Evolutionary conservation across 1,140 invertebrate species (phyloP), one percentile per base, ranked within the genome.

Genomic region (Anastrepha ludens): DNA sequence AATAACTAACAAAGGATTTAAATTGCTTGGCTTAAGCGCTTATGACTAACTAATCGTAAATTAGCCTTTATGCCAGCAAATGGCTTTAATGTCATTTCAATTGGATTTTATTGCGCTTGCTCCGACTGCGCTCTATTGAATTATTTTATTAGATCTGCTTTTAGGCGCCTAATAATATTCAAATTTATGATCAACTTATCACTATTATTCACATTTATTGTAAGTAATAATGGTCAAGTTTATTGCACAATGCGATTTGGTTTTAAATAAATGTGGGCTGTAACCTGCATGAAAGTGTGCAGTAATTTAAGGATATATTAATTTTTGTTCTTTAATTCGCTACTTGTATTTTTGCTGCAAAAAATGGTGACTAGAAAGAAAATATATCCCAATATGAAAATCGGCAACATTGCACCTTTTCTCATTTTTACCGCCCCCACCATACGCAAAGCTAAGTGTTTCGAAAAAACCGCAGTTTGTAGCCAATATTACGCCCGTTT

Each of bases 41-140:
- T 15, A 7, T 17, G 39, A 47, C 15, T 17, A 59, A 41, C 85
- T 62, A 64, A 60, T 86, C 85, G 85, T 62, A 60, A 64, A 86
- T 86, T 86, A 86, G 58, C 17, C 13, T 62, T 64, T 64, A 86
- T 62, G 85, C 58, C 85, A n/a, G 58, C 50, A 64, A 86, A 59
- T 41, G 39, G 85, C 15, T 86, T 64, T 86, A 64, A 86, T 86
- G 58, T 86, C 58, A 62, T 86, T 86, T 86, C 58, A 20, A 62
- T 86, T 86, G 58, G 85, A 39, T 86, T 60, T 86, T 86, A 64
- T 86, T 86, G 11, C 20, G 39, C 60, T 86, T 15, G 78, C 39
- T 41, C 50, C 7, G 15, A 44, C 29, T 86, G 58, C 20, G 59
- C 58, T 64, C 62, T 86, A 60, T 86, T 41, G 58, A 60, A 55